A percentile compares a stretch with the other conserved stretches of the same genome.
phyloP scores from a whole-genome alignment of 1,140 invertebrate species.

The Oreohelix idahoensis region DNA sequence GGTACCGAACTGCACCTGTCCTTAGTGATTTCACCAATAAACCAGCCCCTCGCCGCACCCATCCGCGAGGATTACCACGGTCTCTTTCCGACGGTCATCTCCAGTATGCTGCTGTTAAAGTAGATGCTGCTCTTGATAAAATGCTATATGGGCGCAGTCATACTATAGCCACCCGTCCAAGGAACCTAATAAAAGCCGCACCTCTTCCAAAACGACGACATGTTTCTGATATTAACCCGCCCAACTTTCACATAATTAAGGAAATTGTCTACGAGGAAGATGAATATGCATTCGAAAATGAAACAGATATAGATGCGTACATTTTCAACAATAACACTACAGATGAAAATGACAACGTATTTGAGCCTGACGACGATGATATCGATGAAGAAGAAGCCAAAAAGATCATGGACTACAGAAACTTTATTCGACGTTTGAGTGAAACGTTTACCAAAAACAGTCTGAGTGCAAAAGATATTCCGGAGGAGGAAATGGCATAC shows the following conservation, averaged over 20 bases:
- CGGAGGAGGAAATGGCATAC: neutral
- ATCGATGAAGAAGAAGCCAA: neutral
- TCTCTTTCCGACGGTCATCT: constrained; percentile 19
- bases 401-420: neutral
- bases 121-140: neutral
- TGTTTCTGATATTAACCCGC: neutral
- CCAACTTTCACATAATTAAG: neutral
- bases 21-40: neutral
- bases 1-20: neutral
- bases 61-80: neutral
- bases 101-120: neutral
- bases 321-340: neutral
- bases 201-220: neutral
- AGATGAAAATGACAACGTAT: neutral
- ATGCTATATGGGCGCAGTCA: neutral
- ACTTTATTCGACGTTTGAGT: neutral
- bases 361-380: neutral
- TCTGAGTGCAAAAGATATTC: neutral
- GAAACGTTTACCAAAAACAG: neutral
- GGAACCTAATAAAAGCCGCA: neutral
- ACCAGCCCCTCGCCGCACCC: neutral
- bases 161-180: neutral
- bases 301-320: neutral
- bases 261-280: constrained; percentile 3
- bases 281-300: neutral